Conservation (phyloP, 2,888 invertebrate species). For the Philopedon plagiatum region DNA sequence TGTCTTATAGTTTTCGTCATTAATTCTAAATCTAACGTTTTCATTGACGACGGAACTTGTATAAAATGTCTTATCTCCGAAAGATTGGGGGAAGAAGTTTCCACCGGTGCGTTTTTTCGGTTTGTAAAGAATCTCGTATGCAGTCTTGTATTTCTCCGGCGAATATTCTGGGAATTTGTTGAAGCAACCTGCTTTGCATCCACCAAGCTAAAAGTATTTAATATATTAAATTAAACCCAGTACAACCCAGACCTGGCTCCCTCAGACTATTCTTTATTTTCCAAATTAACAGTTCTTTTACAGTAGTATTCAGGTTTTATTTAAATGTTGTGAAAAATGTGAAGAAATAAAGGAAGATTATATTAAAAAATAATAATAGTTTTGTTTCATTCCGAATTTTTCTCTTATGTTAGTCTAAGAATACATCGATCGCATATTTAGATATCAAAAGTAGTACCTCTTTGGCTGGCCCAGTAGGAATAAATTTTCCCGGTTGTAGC, state of each 20-base stretch:
- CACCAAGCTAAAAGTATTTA: slow-evolving; percentile 56
- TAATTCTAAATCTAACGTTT: slow-evolving; percentile 58
- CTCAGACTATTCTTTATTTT: no score
- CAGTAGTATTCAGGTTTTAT: no score
- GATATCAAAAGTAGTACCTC: slow-evolving; percentile 54
- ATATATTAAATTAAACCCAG: background rate
- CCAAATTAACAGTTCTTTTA: no score
- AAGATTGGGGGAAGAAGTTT: slow-evolving; percentile 56
- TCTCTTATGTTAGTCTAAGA: no score
- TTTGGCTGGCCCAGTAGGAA: slow-evolving; percentile 65
- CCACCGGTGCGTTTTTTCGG: slow-evolving; percentile 43
- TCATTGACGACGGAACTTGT: slow-evolving; percentile 57
- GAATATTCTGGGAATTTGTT: slow-evolving; percentile 58
- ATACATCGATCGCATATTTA: no score
- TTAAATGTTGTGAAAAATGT: no score
- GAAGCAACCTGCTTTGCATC: slow-evolving; percentile 61
- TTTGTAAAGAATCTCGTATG: slow-evolving; percentile 51
- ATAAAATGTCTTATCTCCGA: slow-evolving; percentile 55
- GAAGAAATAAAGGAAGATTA: no score
- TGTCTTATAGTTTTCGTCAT: slow-evolving; percentile 52
- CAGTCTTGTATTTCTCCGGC: slow-evolving; percentile 54
- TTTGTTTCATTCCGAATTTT: no score
- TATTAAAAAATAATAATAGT: no score
- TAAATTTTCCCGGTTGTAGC: slow-evolving; percentile 58
- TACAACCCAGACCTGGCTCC: no score